Percentiles rank a stretch among this genome's conserved stretches.
phyloP scores from a whole-genome alignment of 2,888 invertebrate genomes.

The Sinohyriopsis cumingii region DNA sequence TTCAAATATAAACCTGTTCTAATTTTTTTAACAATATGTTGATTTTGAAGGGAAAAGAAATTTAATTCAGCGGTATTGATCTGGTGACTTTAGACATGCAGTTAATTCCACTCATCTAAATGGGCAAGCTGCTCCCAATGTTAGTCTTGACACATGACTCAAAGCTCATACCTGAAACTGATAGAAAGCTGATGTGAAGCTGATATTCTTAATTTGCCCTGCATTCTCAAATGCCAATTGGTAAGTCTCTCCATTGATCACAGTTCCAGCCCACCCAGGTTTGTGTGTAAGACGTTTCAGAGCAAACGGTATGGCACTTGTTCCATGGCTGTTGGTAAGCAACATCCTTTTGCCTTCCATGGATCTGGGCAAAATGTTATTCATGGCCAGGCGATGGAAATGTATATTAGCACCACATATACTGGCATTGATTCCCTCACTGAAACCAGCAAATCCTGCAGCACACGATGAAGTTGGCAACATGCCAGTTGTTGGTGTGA shows the following conservation, averaged over 20 bases:
- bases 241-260: conserved; percentile 47
- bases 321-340: conserved; percentile 54
- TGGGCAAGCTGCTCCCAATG: too few species aligned
- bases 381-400: conserved; percentile 63
- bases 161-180: conserved; percentile 49
- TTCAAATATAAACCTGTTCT: not conserved
- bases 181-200: conserved; percentile 54
- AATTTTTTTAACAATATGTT: not conserved
- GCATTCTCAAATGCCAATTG: conserved; percentile 55
- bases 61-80: too few species aligned
- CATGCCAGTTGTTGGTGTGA: conserved; percentile 50
- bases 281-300: conserved; percentile 59
- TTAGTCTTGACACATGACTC: too few species aligned
- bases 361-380: conserved; percentile 48
- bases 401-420: conserved; percentile 49
- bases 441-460: conserved; percentile 22
- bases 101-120: too few species aligned
- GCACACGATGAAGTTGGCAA: conserved; percentile 34
- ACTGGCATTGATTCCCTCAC: conserved; percentile 27
- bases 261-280: conserved; percentile 51
- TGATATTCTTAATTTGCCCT: conserved; percentile 60
- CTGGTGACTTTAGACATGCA: too few species aligned
- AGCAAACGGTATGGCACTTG: conserved; percentile 37
- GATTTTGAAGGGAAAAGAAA: too few species aligned
- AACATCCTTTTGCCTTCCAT: conserved; percentile 50